Evolutionary conservation across 2,888 invertebrate genomes (phyloP).

Genomic region (Ochropleura plecta): DNA sequence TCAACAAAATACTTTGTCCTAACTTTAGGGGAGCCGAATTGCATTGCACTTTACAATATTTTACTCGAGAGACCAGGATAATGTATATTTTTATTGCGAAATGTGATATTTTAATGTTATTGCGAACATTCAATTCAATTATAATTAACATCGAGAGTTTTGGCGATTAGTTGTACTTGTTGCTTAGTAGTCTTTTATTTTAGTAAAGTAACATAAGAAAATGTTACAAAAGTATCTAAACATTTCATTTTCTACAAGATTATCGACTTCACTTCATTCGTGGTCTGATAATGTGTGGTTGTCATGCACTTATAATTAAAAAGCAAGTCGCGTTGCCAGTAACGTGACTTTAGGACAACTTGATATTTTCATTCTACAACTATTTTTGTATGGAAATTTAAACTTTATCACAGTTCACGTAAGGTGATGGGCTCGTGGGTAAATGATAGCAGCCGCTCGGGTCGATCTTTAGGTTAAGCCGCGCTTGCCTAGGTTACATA

Average conservation of each 20-base stretch:
- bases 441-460: neutral
- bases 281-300: neutral
- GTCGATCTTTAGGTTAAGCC: neutral
- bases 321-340: neutral
- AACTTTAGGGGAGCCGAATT: constrained; percentile 65
- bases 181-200: constrained; percentile 14
- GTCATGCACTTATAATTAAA: neutral
- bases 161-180: constrained; percentile 26
- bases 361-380: no score
- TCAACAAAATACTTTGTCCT: constrained; percentile 41
- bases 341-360: neutral
- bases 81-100: constrained; percentile 45
- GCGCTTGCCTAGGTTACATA: neutral
- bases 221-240: neutral
- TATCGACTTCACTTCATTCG: neutral
- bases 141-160: constrained; percentile 2
- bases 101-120: constrained; percentile 49
- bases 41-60: constrained; percentile 67
- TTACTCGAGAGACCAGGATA: constrained; percentile 54
- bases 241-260: neutral
- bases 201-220: neutral
- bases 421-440: neutral
- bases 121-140: constrained; percentile 17
- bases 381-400: no score
- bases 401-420: neutral